Percentiles rank a stretch among this genome's conserved stretches.
Conservation (phyloP, 92 coral and sea anemone genomes). For the Epizoanthus rinbou region DNA sequence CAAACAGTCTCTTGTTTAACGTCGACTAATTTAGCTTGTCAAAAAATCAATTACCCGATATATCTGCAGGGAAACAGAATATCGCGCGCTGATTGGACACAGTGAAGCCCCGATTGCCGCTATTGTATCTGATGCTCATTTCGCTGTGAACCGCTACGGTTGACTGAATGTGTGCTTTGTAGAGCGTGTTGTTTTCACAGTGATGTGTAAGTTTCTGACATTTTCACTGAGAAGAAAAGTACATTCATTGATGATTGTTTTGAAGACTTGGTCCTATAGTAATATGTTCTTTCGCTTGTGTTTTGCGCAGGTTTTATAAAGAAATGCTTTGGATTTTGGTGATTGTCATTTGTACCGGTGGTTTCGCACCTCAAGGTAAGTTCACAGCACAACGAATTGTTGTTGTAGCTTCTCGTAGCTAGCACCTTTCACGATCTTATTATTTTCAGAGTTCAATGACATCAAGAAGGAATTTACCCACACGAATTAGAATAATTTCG, state of each 20-base stretch:
- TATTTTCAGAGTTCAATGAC: neutral
- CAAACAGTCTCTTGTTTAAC: slow-evolving; percentile 2
- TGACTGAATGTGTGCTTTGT: slow-evolving; percentile 51
- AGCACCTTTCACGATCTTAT: neutral
- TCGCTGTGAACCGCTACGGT: slow-evolving; percentile 17
- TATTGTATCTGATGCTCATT: slow-evolving; percentile 39
- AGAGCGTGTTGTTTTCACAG: slow-evolving; percentile 71
- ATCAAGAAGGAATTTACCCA: neutral
- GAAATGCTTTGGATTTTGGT: slow-evolving; percentile 67
- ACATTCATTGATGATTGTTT: neutral
- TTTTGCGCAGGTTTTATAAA: slow-evolving; percentile 50
- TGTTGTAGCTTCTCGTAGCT: neutral
- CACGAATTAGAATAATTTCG: neutral
- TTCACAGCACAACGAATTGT: slow-evolving; percentile 11
- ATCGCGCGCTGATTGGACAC: slow-evolving; percentile 73
- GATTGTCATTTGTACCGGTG: slow-evolving; percentile 55
- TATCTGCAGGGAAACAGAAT: slow-evolving; percentile 50
- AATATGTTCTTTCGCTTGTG: neutral
- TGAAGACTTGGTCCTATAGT: neutral
- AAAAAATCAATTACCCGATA: slow-evolving; percentile 61
- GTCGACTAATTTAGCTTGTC: slow-evolving; percentile 62
- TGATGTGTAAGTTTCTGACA: slow-evolving; percentile 71
- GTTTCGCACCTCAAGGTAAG: slow-evolving; percentile 68
- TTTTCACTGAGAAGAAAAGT: slow-evolving; percentile 3
- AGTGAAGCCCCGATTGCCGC: slow-evolving; percentile 52